phyloP scores from a whole-genome alignment of 2,888 invertebrate genomes.

The Acrobasis repandana region DNA sequence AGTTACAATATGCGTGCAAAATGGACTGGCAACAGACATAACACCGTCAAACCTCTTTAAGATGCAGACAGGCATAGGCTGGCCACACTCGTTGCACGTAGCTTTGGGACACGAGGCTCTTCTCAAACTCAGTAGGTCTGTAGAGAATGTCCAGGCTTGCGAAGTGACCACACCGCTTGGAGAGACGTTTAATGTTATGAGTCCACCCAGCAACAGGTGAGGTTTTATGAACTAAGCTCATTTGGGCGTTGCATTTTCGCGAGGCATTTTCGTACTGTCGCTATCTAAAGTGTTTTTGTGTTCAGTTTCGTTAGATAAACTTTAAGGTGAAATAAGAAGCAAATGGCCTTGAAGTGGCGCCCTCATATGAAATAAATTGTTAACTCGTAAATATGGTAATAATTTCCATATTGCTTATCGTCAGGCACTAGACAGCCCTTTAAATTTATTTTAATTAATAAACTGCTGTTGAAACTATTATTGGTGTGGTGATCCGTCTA shows the following conservation, averaged over 20 bases:
- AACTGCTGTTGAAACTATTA: too few species aligned
- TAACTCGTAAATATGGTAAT: too few species aligned
- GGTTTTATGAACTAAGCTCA: constrained; percentile 21
- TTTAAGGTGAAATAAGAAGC: too few species aligned
- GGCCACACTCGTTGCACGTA: constrained; percentile 58
- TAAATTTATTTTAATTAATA: too few species aligned
- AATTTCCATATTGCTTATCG: too few species aligned
- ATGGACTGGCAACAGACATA: constrained; percentile 39
- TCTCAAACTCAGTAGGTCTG: constrained; percentile 47
- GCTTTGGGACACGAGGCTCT: constrained; percentile 62
- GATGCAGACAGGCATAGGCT: constrained; percentile 66
- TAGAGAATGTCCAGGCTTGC: constrained; percentile 53
- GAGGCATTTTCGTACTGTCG: too few species aligned
- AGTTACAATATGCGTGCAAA: constrained; percentile 32
- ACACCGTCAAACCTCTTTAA: constrained; percentile 50
- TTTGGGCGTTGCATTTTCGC: not conserved
- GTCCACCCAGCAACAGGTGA: constrained; percentile 57
- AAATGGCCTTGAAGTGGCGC: too few species aligned
- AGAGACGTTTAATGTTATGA: constrained; percentile 45
- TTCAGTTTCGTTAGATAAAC: too few species aligned
- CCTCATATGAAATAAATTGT: too few species aligned
- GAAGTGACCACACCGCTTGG: constrained; percentile 57
- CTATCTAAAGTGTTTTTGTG: too few species aligned
- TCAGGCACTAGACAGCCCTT: too few species aligned
- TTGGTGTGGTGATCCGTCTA: too few species aligned